Evolutionary conservation across 2,113 vertebrate species (phyloP).

Genomic region (Columbina picui): DNA sequence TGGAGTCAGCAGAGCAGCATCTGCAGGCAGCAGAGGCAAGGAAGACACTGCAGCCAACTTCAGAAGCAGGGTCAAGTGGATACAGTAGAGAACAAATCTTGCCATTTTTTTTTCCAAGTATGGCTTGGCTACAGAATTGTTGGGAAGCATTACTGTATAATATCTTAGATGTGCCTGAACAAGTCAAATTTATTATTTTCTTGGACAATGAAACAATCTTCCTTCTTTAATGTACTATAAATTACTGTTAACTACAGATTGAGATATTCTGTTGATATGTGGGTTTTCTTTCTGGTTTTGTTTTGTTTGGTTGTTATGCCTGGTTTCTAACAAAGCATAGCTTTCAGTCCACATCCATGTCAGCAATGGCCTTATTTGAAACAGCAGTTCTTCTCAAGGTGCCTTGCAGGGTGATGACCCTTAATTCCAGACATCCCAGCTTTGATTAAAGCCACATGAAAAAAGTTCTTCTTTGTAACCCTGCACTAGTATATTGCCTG

Average conservation of each 20-base stretch:
- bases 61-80: not conserved
- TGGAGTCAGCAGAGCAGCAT: not conserved
- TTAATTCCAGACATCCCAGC: constrained; percentile 38
- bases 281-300: constrained; percentile 29
- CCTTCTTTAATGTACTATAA: not conserved
- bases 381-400: constrained; percentile 58
- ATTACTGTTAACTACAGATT: constrained; percentile 28
- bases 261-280: constrained; percentile 36
- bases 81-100: not conserved
- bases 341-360: constrained; percentile 48
- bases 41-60: not conserved
- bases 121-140: constrained; percentile 8
- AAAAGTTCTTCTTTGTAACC: constrained; percentile 16
- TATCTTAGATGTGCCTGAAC: constrained; percentile 39
- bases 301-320: constrained; percentile 56
- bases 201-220: not conserved
- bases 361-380: constrained; percentile 56
- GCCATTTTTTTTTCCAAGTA: not conserved
- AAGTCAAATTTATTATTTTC: not conserved
- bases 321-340: constrained; percentile 30
- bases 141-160: not conserved
- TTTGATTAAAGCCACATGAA: constrained; percentile 70
- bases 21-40: not conserved
- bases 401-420: constrained; percentile 29
- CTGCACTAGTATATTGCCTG: not conserved